Evolutionary conservation across 2,888 invertebrate species (phyloP).

Genomic region (Thera obeliscata): DNA sequence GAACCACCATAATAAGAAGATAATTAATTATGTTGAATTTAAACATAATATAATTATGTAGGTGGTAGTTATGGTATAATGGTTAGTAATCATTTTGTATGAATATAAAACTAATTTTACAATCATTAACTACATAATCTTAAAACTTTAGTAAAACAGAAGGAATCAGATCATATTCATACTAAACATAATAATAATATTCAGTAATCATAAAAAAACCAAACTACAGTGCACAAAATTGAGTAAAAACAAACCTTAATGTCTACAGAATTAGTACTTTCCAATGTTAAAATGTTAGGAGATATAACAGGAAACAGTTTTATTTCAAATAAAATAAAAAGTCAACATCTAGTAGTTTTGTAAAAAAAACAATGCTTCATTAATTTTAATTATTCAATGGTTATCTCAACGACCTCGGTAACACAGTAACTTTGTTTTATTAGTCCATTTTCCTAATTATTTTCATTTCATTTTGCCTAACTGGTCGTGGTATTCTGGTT

Average conservation of each 20-base stretch:
- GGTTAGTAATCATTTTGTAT: constrained; percentile 43
- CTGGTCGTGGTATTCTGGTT: neutral
- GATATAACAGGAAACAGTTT: constrained; percentile 64
- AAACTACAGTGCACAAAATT: constrained; percentile 35
- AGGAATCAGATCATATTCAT: neutral
- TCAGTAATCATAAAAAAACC: constrained; percentile 22
- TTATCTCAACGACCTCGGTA: no score
- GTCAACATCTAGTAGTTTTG: no score
- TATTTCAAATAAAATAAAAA: constrained; percentile 59
- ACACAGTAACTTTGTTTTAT: constrained; percentile 21
- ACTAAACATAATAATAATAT: constrained; percentile 18
- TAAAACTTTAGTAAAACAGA: neutral
- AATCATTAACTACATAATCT: no score
- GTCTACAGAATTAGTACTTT: constrained; percentile 56
- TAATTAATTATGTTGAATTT: no score
- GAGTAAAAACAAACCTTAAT: constrained; percentile 63
- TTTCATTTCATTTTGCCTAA: constrained; percentile 30
- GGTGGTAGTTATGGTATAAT: no score
- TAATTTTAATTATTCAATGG: no score
- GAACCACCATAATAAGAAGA: constrained; percentile 60
- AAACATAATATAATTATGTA: no score
- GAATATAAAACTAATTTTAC: no score
- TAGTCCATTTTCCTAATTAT: constrained; percentile 22
- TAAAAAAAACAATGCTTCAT: no score
- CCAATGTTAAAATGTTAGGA: constrained; percentile 52